Evolutionary conservation across 1,140 invertebrate species (phyloP), one percentile per base, ranked within the genome.

Genomic region (Tigriopus japonicus): DNA sequence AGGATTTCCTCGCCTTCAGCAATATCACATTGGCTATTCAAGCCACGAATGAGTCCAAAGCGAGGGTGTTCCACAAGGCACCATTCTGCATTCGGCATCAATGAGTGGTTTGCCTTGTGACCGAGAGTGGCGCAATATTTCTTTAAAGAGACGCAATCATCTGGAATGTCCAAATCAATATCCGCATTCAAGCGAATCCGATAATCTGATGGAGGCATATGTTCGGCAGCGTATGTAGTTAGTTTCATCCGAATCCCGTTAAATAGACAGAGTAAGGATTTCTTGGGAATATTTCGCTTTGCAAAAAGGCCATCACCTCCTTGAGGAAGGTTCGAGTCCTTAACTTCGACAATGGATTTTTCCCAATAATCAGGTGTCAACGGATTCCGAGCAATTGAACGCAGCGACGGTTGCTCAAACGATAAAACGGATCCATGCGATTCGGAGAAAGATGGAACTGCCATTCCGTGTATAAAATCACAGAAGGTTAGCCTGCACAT

Each of bases 21-120:
- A 21, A 60, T 60, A 21, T 60, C 19, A 17, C 45, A 9, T 17
- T 53, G n/a, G n/a, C 42, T 45, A 21, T 21, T 13, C 15, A 60
- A 14, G 1, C 15, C 58, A 7, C 58, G 41, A 35, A 60, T 60
- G 24, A 60, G 23, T 19, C 58, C 58, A 52, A 60, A 60, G 15
- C 58, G 42, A 6, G 58, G 58, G 42, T 60, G 58, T 52, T 60
- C 58, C 49, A 60, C 35, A 1, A 60, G 9, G 17, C 21, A 21
- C 58, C 58, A 60, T 52, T 60, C 58, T 14, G 13, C 42, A 35
- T 60, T 60, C n/a, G 58, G 58, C n/a, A 6, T 51, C 13, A 60
- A 60, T 15, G 23, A 42, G 28, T 60, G 58, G 17, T 60, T 60
- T 15, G 35, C 42, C 23, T 60, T 58, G 41, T 58, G 55, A 3